A percentile compares a stretch with the other conserved stretches of the same genome.
Evolutionary conservation across 2,797 vertebrate genomes (phyloP).

Genomic region (Lepus townsendii): DNA sequence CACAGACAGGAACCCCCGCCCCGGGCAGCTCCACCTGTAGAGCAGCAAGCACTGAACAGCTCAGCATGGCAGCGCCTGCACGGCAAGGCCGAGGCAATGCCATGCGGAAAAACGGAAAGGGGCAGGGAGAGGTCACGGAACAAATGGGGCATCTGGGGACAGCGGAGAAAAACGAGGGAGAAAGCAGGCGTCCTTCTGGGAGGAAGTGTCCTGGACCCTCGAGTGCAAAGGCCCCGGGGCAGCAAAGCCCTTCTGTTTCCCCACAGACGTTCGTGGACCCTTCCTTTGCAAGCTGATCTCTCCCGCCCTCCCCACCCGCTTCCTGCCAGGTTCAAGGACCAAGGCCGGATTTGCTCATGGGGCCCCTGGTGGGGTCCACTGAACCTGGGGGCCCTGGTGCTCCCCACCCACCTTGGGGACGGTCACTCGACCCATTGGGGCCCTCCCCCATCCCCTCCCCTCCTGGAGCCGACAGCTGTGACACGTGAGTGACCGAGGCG

Average conservation of each 20-base stretch:
- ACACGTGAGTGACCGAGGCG: too few relatives aligned
- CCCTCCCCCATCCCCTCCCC: too few relatives aligned
- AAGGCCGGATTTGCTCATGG: conserved; percentile 3
- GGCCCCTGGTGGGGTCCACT: not conserved
- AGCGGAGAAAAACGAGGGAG: not conserved
- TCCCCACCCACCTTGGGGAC: too few relatives aligned
- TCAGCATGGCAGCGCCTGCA: rapidly evolving
- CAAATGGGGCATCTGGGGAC: not conserved
- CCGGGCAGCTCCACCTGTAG: not conserved
- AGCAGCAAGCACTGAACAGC: not conserved
- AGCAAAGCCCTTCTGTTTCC: not conserved
- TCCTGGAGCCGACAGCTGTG: not conserved
- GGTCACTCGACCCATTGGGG: too few relatives aligned
- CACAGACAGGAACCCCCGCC: not conserved
- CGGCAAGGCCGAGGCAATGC: not conserved
- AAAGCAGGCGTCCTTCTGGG: not conserved
- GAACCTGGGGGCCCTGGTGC: not conserved
- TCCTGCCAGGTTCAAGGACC: not conserved
- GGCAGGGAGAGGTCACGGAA: not conserved
- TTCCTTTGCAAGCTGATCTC: not conserved
- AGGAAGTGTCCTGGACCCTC: not conserved
- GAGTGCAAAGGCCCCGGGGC: not conserved
- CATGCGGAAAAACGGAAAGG: not conserved
- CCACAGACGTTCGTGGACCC: rapidly evolving
- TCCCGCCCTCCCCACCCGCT: not conserved